Percentiles rank a stretch among this genome's conserved stretches.
phyloP scores from a whole-genome alignment of 2,113 vertebrate genomes.

The Neogale vison region DNA sequence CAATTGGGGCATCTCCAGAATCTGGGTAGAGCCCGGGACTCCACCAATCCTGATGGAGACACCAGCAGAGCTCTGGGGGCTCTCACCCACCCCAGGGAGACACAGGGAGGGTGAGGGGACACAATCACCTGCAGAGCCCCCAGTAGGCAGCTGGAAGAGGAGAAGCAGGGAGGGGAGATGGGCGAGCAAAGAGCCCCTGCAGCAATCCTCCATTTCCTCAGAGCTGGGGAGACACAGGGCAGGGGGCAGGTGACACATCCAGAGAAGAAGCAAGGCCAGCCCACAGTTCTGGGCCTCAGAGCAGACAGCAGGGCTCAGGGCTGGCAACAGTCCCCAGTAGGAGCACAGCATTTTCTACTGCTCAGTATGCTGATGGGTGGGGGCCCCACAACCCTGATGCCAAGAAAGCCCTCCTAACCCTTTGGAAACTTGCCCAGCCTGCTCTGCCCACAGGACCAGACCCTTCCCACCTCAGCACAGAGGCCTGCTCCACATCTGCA shows the following conservation, averaged over 20 bases:
- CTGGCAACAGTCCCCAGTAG: not conserved
- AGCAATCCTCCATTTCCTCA: not conserved
- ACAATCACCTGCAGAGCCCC: no score
- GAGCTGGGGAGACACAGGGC: not conserved
- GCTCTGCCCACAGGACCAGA: not conserved
- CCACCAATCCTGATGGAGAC: not conserved
- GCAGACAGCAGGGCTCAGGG: not conserved
- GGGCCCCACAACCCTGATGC: not conserved
- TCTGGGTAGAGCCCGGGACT: not conserved
- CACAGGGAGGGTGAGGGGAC: no score
- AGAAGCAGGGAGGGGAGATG: no score
- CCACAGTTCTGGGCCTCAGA: not conserved
- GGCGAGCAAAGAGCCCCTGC: no score
- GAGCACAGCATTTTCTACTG: not conserved
- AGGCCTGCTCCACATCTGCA: not conserved
- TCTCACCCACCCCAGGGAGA: no score
- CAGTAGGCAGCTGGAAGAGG: no score
- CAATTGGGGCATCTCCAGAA: not conserved
- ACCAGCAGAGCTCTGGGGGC: no score
- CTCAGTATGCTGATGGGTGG: accelerated
- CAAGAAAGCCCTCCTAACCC: not conserved
- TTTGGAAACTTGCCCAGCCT: not conserved
- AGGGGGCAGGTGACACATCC: not conserved
- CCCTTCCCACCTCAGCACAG: not conserved
- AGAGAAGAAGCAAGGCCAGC: not conserved